Percentiles rank a stretch among this genome's conserved stretches.
These are phyloP conservation scores for Sebastes matsubarae DNA, from an alignment of 2,797 vertebrate genomes.

Conservation along the genomic window DNA sequence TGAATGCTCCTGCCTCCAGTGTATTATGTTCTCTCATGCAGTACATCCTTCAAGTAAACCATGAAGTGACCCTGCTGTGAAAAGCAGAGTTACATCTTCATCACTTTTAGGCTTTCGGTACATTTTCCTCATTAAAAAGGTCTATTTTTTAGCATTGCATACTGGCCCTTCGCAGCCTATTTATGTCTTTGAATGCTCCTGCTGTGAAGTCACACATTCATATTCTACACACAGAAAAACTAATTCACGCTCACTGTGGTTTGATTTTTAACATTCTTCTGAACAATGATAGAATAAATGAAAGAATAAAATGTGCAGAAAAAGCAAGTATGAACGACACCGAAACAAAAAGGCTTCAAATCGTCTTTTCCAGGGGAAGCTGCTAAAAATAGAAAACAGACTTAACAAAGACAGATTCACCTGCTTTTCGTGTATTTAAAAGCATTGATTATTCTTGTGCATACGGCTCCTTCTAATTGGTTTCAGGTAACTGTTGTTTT, in stretches of 20 bases:
- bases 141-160: constrained; percentile 1
- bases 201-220: background rate
- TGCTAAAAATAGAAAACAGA: constrained; percentile 13
- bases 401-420: background rate
- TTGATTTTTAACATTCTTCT: background rate
- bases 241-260: background rate
- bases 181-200: constrained; percentile 4
- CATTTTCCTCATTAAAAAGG: constrained; percentile 15
- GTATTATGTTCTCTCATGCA: background rate
- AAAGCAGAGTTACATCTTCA: constrained; percentile 20
- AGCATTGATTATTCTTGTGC: constrained; percentile 14
- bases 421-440: constrained; percentile 20
- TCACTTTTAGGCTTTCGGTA: constrained; percentile 4
- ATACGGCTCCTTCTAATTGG: constrained; percentile 7
- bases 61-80: constrained; percentile 18
- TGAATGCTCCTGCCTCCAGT: constrained; percentile 1
- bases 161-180: background rate
- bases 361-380: background rate
- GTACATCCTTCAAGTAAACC: constrained; percentile 37
- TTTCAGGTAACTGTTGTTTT: constrained; percentile 19
- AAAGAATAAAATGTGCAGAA: background rate
- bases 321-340: background rate
- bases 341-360: background rate
- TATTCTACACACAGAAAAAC: background rate
- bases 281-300: background rate